A percentile compares a stretch with the other conserved stretches of the same genome.
These are phyloP conservation scores for Lerema accius DNA, from an alignment of 1,140 invertebrate species.

Conservation along the genomic window DNA sequence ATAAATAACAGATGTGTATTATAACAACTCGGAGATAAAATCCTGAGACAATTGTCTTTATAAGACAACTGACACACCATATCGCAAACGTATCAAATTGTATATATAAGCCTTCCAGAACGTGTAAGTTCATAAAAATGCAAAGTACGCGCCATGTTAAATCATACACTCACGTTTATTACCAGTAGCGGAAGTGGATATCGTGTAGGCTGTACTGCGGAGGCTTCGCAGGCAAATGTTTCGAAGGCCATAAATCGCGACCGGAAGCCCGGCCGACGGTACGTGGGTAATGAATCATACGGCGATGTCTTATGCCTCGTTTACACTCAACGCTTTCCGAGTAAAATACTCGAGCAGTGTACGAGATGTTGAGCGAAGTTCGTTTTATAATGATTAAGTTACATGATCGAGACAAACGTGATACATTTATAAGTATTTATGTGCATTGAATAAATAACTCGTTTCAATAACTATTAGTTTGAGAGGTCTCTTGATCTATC, in stretches of 20 bases:
- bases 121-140: slow-evolving; percentile 15
- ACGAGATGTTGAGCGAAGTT: too few species aligned
- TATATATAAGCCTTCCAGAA: not conserved
- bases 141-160: slow-evolving; percentile 9
- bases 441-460: too few species aligned
- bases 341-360: not conserved
- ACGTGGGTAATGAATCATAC: slow-evolving; percentile 44
- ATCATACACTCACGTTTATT: slow-evolving; percentile 23
- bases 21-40: too few species aligned
- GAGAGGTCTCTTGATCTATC: too few species aligned
- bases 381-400: too few species aligned
- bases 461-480: too few species aligned
- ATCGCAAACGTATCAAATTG: too few species aligned
- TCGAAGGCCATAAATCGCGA: slow-evolving; percentile 47
- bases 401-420: too few species aligned
- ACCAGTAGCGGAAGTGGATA: slow-evolving; percentile 17
- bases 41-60: too few species aligned
- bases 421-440: too few species aligned
- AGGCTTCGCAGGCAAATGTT: slow-evolving; percentile 45
- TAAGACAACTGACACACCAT: too few species aligned
- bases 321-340: slow-evolving; percentile 13
- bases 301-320: slow-evolving; percentile 27
- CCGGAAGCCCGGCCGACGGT: slow-evolving; percentile 39
- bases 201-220: slow-evolving; percentile 30
- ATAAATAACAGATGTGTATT: too few species aligned